phyloP scores from a whole-genome alignment of 1,140 invertebrate species.

The Diabrotica virgifera region DNA sequence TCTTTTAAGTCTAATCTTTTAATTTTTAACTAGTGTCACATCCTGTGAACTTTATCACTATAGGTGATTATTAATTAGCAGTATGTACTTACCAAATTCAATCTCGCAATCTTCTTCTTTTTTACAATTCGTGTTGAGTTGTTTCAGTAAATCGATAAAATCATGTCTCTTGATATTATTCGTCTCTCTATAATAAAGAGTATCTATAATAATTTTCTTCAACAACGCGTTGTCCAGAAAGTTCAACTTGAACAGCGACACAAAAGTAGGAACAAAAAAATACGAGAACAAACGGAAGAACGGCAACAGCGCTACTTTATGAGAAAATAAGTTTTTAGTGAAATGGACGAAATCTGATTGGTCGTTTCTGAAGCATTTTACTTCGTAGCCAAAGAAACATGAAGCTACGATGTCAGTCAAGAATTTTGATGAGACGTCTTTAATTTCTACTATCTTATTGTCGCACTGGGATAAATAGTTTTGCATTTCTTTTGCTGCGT shows the following conservation, averaged over 20 bases:
- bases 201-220: constrained; percentile 37
- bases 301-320: constrained; percentile 12
- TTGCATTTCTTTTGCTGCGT: constrained; percentile 25
- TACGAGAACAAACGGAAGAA: constrained; percentile 36
- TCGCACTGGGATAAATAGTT: constrained; percentile 26
- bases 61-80: background rate
- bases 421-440: constrained; percentile 32
- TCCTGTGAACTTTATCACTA: no score
- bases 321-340: constrained; percentile 33
- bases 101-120: constrained; percentile 16
- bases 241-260: constrained; percentile 37
- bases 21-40: no score
- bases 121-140: constrained; percentile 44
- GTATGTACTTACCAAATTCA: constrained; percentile 29
- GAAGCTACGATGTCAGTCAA: constrained; percentile 38
- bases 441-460: constrained; percentile 30
- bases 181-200: constrained; percentile 39
- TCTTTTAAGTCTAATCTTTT: no score
- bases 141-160: constrained; percentile 57
- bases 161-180: constrained; percentile 50
- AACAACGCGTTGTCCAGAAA: constrained; percentile 41
- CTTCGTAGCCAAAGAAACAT: constrained; percentile 44
- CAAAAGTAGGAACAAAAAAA: constrained; percentile 39
- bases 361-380: constrained; percentile 47
- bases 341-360: constrained; percentile 46